phyloP scores from a whole-genome alignment of 2,797 vertebrate genomes.

The Threskiornis aethiopicus region DNA sequence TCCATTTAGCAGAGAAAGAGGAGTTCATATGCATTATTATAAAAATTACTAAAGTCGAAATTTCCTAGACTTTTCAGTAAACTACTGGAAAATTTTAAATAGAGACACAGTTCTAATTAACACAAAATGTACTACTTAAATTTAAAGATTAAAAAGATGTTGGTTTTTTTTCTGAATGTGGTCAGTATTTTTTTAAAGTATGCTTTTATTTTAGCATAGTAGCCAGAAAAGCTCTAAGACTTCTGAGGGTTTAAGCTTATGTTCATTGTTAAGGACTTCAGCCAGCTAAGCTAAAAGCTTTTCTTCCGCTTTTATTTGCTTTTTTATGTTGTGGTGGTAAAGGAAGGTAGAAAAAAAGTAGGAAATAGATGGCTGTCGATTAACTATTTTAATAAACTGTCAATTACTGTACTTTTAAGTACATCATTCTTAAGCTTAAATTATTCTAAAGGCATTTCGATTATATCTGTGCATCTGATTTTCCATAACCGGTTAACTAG shows the following conservation, averaged over 20 bases:
- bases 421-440: not conserved
- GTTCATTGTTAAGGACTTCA: not conserved
- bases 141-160: slow-evolving; percentile 15
- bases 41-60: not conserved
- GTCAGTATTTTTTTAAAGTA: slow-evolving; percentile 41
- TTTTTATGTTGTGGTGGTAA: not conserved
- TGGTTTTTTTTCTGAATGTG: not conserved
- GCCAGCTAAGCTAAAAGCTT: not conserved
- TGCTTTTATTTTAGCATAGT: slow-evolving; percentile 7
- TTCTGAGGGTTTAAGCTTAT: not conserved
- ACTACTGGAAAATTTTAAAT: not conserved
- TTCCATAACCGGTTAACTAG: not conserved
- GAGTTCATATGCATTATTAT: not conserved
- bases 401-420: not conserved
- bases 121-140: not conserved
- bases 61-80: not conserved
- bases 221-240: not conserved
- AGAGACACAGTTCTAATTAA: not conserved
- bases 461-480: not conserved
- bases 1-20: not conserved
- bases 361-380: not conserved
- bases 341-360: not conserved
- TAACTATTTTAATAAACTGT: not conserved
- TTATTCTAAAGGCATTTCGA: not conserved
- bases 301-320: not conserved